These are phyloP conservation scores for Napeogenes sylphis DNA, from an alignment of 2,888 invertebrate species.

Conservation along the genomic window DNA sequence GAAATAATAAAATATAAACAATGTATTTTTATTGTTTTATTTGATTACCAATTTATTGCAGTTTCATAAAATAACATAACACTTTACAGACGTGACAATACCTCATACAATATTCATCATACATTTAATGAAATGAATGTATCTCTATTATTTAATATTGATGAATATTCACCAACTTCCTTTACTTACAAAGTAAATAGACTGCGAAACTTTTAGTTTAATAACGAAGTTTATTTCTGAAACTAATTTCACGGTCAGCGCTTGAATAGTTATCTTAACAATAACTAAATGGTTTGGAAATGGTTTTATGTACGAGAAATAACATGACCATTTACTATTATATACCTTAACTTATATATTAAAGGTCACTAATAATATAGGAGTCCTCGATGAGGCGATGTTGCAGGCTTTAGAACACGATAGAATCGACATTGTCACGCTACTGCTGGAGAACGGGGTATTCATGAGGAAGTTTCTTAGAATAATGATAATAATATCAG, in stretches of 20 bases:
- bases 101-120: constrained; percentile 5
- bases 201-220: background rate
- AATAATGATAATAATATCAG: no score
- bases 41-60: no score
- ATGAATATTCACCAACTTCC: background rate
- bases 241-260: no score
- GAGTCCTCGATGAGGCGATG: constrained; percentile 98
- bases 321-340: no score
- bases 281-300: no score
- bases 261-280: no score
- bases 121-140: no score
- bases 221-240: no score
- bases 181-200: background rate
- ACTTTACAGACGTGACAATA: background rate
- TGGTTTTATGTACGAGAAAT: no score
- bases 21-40: no score
- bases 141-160: constrained; percentile 1
- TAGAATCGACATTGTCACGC: constrained; percentile 97
- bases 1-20: no score
- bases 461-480: constrained; percentile 97
- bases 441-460: constrained; percentile 97
- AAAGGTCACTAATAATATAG: constrained; percentile 47
- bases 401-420: constrained; percentile 98
- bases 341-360: background rate
- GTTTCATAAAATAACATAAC: no score